A percentile compares a stretch with the other conserved stretches of the same genome.
phyloP scores from a whole-genome alignment of 2,888 invertebrate species.

The Lypha dubia region DNA sequence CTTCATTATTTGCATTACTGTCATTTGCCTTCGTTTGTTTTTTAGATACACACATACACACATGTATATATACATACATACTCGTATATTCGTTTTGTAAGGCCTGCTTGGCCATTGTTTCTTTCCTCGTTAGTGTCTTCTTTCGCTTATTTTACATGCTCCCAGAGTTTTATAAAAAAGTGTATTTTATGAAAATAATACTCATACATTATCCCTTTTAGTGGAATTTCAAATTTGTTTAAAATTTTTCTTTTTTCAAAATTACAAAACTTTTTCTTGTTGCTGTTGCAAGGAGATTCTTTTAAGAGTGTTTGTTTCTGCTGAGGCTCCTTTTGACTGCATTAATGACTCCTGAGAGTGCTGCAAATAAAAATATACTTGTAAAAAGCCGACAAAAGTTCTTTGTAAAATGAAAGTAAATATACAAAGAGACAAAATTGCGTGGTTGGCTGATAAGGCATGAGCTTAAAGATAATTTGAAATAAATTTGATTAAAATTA shows the following conservation, averaged over 20 bases:
- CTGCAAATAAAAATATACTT: conserved; percentile 13
- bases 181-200: conserved; percentile 42
- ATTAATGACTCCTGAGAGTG: conserved; percentile 64
- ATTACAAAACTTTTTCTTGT: conserved; percentile 31
- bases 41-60: neutral
- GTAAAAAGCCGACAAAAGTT: conserved; percentile 45
- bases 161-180: neutral
- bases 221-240: conserved; percentile 32
- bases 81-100: neutral
- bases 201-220: conserved; percentile 51
- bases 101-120: neutral
- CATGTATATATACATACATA: neutral
- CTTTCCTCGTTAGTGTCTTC: neutral
- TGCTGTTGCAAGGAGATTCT: conserved; percentile 27
- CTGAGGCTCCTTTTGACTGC: conserved; percentile 32
- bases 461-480: neutral
- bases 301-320: conserved; percentile 31
- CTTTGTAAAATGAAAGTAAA: conserved; percentile 35
- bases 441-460: neutral
- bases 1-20: conserved; percentile 67
- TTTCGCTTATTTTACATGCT: neutral
- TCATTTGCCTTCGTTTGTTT: conserved; percentile 36
- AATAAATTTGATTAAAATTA: neutral
- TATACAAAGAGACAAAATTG: neutral
- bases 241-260: neutral